Evolutionary conservation across 1,140 invertebrate species (phyloP), one percentile per base, ranked within the genome.

Genomic region (Procambarus clarkii): DNA sequence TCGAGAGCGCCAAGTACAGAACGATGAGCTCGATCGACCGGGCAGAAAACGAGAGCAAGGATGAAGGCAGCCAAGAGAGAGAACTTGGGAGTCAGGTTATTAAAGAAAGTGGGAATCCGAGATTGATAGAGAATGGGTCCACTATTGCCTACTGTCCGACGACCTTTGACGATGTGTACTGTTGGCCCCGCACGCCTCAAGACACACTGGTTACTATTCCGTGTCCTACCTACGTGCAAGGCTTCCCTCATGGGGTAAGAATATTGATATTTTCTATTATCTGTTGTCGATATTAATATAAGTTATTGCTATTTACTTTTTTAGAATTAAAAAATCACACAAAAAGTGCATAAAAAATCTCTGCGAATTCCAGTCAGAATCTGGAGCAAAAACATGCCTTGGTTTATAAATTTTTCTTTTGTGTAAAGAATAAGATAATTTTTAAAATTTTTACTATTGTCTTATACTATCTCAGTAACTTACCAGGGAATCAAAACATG

Each of bases 141-240:
- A 18, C 18, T 34, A 54, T 21, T 71, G 45, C 58, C 7, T 54
- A 46, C 86, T 88, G 86, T 54, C 76, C 86, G 0, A 88, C 86
- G 50, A 80, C 86, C 4, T 88, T 88, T 18, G 86, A 88, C 60
- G 78, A 88, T 18, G 78, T 88, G 58, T 88, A 88, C 86, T 88
- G 86, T 45, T 88, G 86, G 86, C 86, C 86, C 0, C 50, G 58
- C 4, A 88, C 86, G 11, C 54, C 86, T 1, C 54, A 77, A 13
- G 77, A 88, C 45, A 88, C 76, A 2, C 54, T 88, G 8, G 54
- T 88, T 2, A 76, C 86, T 11, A 80, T 88, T 34, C 86, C 86
- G 2, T 88, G 86, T 69, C 86, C 86, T 44, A 9, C 50, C 7
- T 88, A 88, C 69, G 86, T 88, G 45, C 77, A 88, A 54, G 78